A percentile compares a stretch with the other conserved stretches of the same genome.
Conservation (phyloP, 2,888 invertebrate genomes). For the Branchinecta sandiegonensis region DNA sequence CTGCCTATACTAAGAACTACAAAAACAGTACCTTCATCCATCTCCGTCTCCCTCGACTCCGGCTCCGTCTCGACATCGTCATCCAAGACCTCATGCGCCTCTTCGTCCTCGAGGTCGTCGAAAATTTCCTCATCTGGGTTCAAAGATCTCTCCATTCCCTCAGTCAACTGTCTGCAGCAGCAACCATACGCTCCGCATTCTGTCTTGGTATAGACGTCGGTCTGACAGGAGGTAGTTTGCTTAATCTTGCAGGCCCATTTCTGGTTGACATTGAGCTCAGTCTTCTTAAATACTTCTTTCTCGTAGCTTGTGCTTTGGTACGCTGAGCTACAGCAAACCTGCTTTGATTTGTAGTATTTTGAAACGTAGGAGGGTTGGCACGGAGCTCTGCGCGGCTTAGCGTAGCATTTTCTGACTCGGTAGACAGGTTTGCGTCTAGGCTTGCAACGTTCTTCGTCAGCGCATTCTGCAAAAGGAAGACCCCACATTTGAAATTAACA, state of each 20-base stretch:
- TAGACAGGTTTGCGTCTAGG: background rate
- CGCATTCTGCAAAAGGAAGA: too few species aligned
- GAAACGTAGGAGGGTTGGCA: background rate
- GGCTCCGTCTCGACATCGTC: background rate
- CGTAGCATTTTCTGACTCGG: background rate
- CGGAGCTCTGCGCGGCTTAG: background rate
- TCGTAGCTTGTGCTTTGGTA: conserved; percentile 7
- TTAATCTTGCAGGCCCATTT: conserved; percentile 4
- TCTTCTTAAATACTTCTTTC: conserved; percentile 9
- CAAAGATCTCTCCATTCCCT: background rate
- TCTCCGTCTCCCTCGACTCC: too few species aligned
- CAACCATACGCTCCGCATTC: background rate
- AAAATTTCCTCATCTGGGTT: conserved; percentile 3
- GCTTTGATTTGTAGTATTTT: background rate
- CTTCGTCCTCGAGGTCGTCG: background rate
- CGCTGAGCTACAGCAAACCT: background rate
- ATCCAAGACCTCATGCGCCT: background rate
- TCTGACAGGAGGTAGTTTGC: background rate
- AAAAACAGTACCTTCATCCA: too few species aligned
- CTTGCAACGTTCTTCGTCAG: background rate
- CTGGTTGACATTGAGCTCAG: background rate
- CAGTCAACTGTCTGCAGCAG: background rate
- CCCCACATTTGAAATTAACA: too few species aligned
- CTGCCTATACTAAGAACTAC: too few species aligned
- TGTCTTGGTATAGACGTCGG: background rate